Percentiles rank a stretch among this genome's conserved stretches.
phyloP scores from a whole-genome alignment of 35 echinoderm and acorn worm genomes.

The Ptychodera flava region DNA sequence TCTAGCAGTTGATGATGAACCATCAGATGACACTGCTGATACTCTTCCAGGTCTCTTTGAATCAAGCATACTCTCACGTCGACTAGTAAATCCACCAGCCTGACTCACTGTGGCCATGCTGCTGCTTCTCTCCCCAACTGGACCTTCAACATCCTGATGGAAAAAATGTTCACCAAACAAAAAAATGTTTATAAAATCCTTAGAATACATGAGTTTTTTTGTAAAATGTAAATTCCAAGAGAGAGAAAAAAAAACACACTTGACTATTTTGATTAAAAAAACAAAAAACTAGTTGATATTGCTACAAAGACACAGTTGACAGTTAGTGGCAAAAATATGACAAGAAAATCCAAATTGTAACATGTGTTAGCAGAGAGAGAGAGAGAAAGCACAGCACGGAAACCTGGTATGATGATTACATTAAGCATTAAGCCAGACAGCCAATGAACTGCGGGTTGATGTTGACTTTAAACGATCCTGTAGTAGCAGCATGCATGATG shows the following conservation, averaged over 20 bases:
- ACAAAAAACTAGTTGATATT: too few relatives aligned
- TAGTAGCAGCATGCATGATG: not conserved
- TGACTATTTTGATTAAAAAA: not conserved
- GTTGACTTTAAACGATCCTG: not conserved
- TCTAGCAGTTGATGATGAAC: not conserved
- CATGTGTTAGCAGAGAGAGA: not conserved
- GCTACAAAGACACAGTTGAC: too few relatives aligned
- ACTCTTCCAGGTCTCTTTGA: not conserved
- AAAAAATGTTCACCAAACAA: not conserved
- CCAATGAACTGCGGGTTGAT: not conserved
- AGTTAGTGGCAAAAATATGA: too few relatives aligned
- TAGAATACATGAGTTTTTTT: not conserved
- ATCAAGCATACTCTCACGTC: not conserved
- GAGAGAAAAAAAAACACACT: not conserved
- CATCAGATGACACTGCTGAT: not conserved
- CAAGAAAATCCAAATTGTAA: too few relatives aligned
- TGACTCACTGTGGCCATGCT: not conserved
- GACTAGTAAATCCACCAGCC: not conserved
- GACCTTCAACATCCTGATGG: not conserved
- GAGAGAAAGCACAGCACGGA: not conserved
- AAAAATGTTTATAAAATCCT: not conserved
- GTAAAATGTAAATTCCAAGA: not conserved
- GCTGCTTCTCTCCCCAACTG: not conserved
- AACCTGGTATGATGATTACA: not conserved
- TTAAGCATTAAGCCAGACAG: not conserved